phyloP scores from a whole-genome alignment of 92 coral and sea anemone species.

The Pocillopora grandis region DNA sequence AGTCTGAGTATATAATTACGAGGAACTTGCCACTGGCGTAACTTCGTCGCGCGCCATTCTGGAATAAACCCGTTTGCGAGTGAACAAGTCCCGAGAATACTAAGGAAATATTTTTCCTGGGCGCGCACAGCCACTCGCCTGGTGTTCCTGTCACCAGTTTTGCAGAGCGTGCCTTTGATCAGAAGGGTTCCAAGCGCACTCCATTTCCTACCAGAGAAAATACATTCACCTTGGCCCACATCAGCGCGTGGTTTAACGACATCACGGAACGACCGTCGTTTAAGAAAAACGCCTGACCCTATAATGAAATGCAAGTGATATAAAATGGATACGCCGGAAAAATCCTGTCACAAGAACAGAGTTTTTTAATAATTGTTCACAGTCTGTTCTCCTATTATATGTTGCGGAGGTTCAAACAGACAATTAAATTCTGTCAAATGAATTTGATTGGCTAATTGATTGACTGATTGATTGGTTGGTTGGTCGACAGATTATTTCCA shows the following conservation, averaged over 20 bases:
- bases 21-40: too few relatives aligned
- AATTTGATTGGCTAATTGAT: too few relatives aligned
- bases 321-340: background rate
- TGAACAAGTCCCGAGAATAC: too few relatives aligned
- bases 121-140: background rate
- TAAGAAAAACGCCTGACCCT: conserved; percentile 85
- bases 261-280: conserved; percentile 93
- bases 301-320: conserved; percentile 2
- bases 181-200: conserved; percentile 88
- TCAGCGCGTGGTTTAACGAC: conserved; percentile 89
- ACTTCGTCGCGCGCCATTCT: too few relatives aligned
- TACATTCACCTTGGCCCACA: conserved; percentile 99
- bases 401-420: too few relatives aligned
- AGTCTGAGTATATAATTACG: too few relatives aligned
- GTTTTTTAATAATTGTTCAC: background rate
- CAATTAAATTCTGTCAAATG: too few relatives aligned
- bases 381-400: background rate
- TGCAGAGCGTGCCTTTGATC: background rate
- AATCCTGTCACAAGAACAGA: background rate
- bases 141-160: background rate
- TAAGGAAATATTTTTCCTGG: too few relatives aligned
- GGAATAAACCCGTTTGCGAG: too few relatives aligned
- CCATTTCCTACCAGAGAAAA: conserved; percentile 94
- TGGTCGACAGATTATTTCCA: too few relatives aligned
- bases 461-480: too few relatives aligned